Conservation (phyloP, 2,113 vertebrate genomes). For the Pristiophorus japonicus region DNA sequence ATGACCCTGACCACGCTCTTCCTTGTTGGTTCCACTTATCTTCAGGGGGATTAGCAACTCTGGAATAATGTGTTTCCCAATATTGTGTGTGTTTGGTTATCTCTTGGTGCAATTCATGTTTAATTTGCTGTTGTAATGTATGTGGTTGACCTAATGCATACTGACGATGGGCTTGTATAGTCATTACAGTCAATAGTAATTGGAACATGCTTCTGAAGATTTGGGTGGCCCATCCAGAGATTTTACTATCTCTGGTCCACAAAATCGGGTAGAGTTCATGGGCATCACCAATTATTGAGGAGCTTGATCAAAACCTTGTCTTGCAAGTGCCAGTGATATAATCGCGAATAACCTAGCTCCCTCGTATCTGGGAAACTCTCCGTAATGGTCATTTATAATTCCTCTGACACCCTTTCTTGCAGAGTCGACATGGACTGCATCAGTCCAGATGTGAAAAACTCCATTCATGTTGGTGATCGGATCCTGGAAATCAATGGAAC, state of each 20-base stretch:
- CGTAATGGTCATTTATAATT: background rate
- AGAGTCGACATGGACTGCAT: slow-evolving; percentile 83
- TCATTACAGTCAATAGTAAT: background rate
- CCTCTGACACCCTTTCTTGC: background rate
- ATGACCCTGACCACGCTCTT: background rate
- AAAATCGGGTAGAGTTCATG: background rate
- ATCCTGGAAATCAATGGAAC: slow-evolving; percentile 96
- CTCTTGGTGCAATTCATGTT: background rate
- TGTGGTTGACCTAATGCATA: background rate
- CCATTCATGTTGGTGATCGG: slow-evolving; percentile 88
- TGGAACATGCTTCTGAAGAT: background rate
- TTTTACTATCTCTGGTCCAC: background rate
- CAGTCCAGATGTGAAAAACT: slow-evolving; percentile 92
- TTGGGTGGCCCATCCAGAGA: background rate
- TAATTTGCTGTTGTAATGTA: background rate
- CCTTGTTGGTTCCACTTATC: background rate
- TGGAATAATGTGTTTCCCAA: background rate
- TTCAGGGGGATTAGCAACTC: background rate
- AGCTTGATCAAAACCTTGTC: background rate
- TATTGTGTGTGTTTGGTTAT: background rate
- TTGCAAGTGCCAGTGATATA: background rate
- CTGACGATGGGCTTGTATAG: background rate
- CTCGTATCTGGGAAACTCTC: background rate
- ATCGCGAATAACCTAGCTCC: background rate
- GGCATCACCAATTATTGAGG: background rate